Evolutionary conservation across 37 sponge, comb jelly and placozoan species (phyloP), one percentile per base, ranked within the genome.

Genomic region (Chondrilla cf. caribensis): DNA sequence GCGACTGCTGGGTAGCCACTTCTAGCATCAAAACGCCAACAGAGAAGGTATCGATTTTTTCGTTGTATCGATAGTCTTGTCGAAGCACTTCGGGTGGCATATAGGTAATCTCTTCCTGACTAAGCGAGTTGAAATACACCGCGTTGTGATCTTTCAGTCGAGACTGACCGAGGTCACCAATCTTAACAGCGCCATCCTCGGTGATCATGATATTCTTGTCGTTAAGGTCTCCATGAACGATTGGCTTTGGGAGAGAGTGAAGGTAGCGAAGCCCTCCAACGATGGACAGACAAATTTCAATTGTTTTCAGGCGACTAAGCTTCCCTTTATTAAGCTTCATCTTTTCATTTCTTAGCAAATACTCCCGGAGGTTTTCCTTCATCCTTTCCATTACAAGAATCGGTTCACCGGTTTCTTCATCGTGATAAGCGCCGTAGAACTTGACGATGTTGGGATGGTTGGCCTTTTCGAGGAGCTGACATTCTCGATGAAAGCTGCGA

Each of bases 241-340:
- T 70, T 47, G 51, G 51, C 51, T 47, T 6, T 19, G 25, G 64
- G 21, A 29, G 22, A 29, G 31, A 38, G 71, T 70, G 71, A 9
- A 70, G 39, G 21, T 19, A 70, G 38, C 18, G 71, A 38, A 70
- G 39, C 8, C 38, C 71, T 18, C 71, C 3, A 5, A 18, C 39
- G 19, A 70, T 70, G 37, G 19, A 18, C 8, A 70, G 39, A 70
- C 71, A 70, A 19, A 70, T 37, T 70, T 70, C 71, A 7, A 70
- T 31, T 17, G 19, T 7, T 36, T 37, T 31, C 71, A 33, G 71
- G 21, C 37, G 37, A 70, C 71, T 70, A 7, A 70, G 9, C 11
- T 47, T 47, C 9, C 51, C 51, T 47, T 11, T 47, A 14, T 47
- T 47, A 47, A 6, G 51, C 51, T 47, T 47, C 8, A 14, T 22